A percentile compares a stretch with the other conserved stretches of the same genome.
Evolutionary conservation across 2,888 invertebrate species (phyloP).

Genomic region (Drosophila algonquin): DNA sequence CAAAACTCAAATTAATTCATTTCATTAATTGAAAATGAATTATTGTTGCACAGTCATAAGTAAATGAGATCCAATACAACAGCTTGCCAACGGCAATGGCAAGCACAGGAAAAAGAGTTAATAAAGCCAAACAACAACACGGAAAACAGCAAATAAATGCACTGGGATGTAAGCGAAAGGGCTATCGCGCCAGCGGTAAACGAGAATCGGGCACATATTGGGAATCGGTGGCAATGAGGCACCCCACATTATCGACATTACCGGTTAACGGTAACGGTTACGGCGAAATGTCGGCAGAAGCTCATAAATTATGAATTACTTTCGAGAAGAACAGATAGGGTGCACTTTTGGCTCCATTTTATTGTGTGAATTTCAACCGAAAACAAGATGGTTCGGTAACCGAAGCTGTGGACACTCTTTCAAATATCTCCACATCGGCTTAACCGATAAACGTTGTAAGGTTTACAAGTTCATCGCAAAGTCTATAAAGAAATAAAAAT

Average conservation of each 20-base stretch:
- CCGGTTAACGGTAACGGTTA: constrained; percentile 15
- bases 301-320: constrained; percentile 39
- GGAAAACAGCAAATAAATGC: constrained; percentile 25
- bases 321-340: background rate
- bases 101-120: constrained; percentile 9
- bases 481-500: too few species aligned
- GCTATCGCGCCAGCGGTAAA: background rate
- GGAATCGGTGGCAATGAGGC: constrained; percentile 18
- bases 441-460: too few species aligned
- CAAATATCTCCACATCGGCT: too few species aligned
- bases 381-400: too few species aligned
- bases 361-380: constrained; percentile 16
- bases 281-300: constrained; percentile 8
- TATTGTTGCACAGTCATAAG: constrained; percentile 48
- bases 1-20: constrained; percentile 7
- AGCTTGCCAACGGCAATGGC: constrained; percentile 25
- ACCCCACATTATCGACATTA: constrained; percentile 41
- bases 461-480: too few species aligned
- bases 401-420: too few species aligned
- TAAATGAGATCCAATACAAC: constrained; percentile 24
- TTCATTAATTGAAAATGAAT: constrained; percentile 36
- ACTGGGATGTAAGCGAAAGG: background rate
- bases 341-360: constrained; percentile 6
- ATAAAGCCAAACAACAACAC: constrained; percentile 14
- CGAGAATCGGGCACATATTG: constrained; percentile 7